These are phyloP conservation scores for Orchesella cincta DNA, from an alignment of 1,140 invertebrate genomes.

Conservation along the genomic window DNA sequence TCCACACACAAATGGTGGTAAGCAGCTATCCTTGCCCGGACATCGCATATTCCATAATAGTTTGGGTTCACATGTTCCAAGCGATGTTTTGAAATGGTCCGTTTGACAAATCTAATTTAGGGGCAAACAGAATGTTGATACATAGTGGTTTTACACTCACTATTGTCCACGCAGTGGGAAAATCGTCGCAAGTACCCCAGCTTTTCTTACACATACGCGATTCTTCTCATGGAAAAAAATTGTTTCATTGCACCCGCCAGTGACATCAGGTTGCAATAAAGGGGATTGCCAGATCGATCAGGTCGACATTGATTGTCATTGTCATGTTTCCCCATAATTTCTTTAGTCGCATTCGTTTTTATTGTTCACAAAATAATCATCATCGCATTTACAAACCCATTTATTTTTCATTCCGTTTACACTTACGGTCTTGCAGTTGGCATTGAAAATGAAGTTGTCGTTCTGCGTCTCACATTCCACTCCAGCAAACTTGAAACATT, in stretches of 20 bases:
- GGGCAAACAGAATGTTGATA: neutral
- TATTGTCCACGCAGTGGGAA: neutral
- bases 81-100: no score
- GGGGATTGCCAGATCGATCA: no score
- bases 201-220: neutral
- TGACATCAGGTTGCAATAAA: neutral
- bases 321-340: no score
- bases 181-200: neutral
- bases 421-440: no score
- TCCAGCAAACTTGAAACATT: neutral
- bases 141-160: neutral
- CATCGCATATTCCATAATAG: neutral
- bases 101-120: no score
- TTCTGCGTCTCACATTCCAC: no score
- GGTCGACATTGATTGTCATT: no score
- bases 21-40: neutral
- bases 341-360: neutral
- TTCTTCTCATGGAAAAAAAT: neutral
- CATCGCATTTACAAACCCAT: no score
- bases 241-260: neutral
- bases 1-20: neutral
- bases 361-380: neutral
- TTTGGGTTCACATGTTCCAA: neutral
- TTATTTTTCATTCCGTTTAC: no score
- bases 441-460: no score